Evolutionary conservation across 2,113 vertebrate genomes (phyloP).

Genomic region (Pachyramphus minor): DNA sequence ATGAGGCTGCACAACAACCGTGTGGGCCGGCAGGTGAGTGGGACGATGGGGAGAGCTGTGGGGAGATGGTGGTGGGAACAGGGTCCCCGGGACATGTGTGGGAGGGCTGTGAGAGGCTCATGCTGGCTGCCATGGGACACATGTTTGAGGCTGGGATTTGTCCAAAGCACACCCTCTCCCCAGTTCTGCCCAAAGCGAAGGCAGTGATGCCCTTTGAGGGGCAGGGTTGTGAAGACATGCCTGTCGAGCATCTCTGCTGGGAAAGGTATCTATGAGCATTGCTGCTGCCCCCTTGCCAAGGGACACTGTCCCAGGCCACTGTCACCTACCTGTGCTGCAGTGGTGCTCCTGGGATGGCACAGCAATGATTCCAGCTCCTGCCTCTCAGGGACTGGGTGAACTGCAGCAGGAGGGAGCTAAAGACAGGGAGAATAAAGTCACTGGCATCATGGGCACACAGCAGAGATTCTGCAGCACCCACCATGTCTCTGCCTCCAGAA

Average conservation of each 20-base stretch:
- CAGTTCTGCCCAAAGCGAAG: background rate
- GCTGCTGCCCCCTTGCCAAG: background rate
- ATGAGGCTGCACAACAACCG: slow-evolving; percentile 98
- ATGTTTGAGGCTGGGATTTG: background rate
- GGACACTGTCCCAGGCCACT: background rate
- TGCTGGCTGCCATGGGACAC: background rate
- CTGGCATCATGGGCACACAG: background rate
- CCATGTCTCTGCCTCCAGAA: background rate
- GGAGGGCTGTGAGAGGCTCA: background rate
- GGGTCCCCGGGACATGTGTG: accelerated
- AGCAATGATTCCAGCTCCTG: background rate
- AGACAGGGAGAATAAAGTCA: background rate
- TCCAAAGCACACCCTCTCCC: background rate
- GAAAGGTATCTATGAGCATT: background rate
- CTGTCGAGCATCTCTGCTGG: background rate
- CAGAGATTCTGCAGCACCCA: background rate
- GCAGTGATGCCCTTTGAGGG: background rate
- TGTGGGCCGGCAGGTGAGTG: slow-evolving; percentile 93
- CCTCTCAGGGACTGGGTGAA: background rate
- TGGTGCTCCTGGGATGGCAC: background rate
- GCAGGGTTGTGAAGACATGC: background rate
- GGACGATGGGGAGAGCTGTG: accelerated
- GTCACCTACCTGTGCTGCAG: background rate
- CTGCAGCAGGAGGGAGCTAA: background rate
- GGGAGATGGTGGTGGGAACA: too few relatives aligned